Conservation (phyloP, 2,797 vertebrate species). For the Furcifer pardalis region DNA sequence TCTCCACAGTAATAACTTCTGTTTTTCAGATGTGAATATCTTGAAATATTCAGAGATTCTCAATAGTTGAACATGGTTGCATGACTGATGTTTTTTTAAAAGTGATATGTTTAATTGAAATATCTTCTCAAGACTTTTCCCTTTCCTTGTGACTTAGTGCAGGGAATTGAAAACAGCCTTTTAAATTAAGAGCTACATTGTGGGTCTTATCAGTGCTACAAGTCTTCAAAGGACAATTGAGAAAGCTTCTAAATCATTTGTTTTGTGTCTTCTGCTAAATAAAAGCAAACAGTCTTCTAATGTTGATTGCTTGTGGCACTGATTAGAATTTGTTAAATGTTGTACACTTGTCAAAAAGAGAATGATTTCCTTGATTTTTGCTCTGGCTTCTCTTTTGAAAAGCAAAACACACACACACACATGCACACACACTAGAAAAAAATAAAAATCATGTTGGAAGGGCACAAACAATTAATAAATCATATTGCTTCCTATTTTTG, state of each 20-base stretch:
- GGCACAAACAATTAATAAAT: neutral
- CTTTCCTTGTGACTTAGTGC: neutral
- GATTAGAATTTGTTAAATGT: neutral
- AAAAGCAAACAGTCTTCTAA: slow-evolving; percentile 7
- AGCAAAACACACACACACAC: neutral
- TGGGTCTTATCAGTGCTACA: neutral
- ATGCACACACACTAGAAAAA: no score
- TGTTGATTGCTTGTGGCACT: neutral
- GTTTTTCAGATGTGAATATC: neutral
- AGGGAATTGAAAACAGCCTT: neutral
- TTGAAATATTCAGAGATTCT: neutral
- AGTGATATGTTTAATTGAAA: neutral
- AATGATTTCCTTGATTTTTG: neutral
- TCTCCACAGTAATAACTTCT: no score
- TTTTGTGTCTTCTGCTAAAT: slow-evolving; percentile 3
- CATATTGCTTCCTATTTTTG: neutral
- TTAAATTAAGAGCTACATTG: neutral
- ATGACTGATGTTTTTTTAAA: neutral
- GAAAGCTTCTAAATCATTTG: slow-evolving; percentile 4
- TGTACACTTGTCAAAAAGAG: neutral
- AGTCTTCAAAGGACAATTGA: neutral
- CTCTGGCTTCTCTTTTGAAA: neutral
- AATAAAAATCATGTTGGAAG: no score
- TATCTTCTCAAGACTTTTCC: neutral
- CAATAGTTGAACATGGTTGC: accelerated